phyloP scores from a whole-genome alignment of 2,888 invertebrate species.

The Ommatoiulus sabulosus region DNA sequence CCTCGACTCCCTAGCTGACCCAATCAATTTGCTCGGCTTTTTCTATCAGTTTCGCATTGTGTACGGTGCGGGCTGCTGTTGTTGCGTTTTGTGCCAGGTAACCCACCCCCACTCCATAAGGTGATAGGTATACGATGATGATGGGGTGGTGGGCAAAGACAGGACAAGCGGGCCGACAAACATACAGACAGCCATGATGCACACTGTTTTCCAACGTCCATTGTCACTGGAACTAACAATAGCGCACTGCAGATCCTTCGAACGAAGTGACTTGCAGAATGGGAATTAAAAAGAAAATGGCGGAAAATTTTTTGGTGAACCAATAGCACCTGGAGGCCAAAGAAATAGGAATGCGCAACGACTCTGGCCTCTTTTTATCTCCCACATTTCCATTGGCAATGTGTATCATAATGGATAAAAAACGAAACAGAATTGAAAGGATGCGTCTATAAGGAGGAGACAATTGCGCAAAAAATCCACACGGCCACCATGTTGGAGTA shows the following conservation, averaged over 20 bases:
- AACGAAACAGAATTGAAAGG: slow-evolving; percentile 33
- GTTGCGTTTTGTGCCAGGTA: slow-evolving; percentile 36
- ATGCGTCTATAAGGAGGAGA: slow-evolving; percentile 43
- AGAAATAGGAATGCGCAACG: slow-evolving; percentile 20
- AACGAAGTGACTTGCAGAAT: slow-evolving; percentile 55
- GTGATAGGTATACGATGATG: background rate
- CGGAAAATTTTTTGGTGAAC: slow-evolving; percentile 49
- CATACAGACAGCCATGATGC: slow-evolving; percentile 43
- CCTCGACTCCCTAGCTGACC: slow-evolving; percentile 43
- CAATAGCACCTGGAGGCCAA: slow-evolving; percentile 53
- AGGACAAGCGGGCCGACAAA: slow-evolving; percentile 13
- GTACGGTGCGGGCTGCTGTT: slow-evolving; percentile 36
- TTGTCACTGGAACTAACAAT: slow-evolving; percentile 56
- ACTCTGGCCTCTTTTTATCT: slow-evolving; percentile 8
- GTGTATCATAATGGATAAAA: slow-evolving; percentile 40
- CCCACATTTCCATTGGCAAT: slow-evolving; percentile 17
- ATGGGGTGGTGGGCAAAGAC: slow-evolving; percentile 1
- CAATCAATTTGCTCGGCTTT: slow-evolving; percentile 40
- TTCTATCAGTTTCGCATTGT: background rate
- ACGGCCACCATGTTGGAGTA: slow-evolving; percentile 4
- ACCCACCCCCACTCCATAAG: slow-evolving; percentile 40
- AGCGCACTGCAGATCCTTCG: slow-evolving; percentile 57
- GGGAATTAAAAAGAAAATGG: slow-evolving; percentile 54
- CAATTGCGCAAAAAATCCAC: slow-evolving; percentile 40
- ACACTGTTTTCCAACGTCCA: slow-evolving; percentile 50